Base-by-base conservation (phyloP, 2,888 invertebrate species). In the Rhopalosiphum nymphaeae region DNA sequence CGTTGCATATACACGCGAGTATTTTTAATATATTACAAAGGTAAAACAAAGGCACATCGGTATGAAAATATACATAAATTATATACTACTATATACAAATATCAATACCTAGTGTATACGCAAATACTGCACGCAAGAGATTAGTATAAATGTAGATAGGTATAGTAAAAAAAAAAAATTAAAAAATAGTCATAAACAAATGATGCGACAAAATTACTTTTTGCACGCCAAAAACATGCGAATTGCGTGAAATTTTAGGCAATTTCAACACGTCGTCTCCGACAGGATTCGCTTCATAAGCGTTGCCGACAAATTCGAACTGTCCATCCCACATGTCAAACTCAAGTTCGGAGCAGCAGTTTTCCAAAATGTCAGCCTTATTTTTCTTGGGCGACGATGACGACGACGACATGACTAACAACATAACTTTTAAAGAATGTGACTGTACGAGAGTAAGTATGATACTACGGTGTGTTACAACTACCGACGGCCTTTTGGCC, bases 311-410 rank as follows among this genome's bases (percentile, higher is more conserved):
- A 96, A 98, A 98, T 96, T 98, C 98, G 95, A 98, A 98, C 96
- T 98, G 98, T 94, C 98, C 98, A 96, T 98, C 98, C 98, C 98
- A 98, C 97, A 98, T 97, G 96, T 98, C 98, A 96, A 97, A 98
- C 78, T 98, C 98, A 96, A 98, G 96, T 95, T 98, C 98, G 95
- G 91, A 42, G n/a, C 92, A 88, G 84, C 53, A 90, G 89, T 91
- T 91, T 21, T 94, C 92, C 3, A 29, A 5, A 44, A 42, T 90
- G 11, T 94, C 94, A 0, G 85, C 21, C 49, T 90, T 90, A 46
- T 49, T 94, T 49, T 53, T 90, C 44, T 84, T 85, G 49, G 87
- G 36, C 67, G 67, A 46, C 29, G 78, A n/a, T 29, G 56, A 87
- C 56, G 53, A 56, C 85, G 78, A 93, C 89, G 85, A 46, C 89